Conservation (phyloP, 2,888 invertebrate genomes). For the Norana najaformis region DNA sequence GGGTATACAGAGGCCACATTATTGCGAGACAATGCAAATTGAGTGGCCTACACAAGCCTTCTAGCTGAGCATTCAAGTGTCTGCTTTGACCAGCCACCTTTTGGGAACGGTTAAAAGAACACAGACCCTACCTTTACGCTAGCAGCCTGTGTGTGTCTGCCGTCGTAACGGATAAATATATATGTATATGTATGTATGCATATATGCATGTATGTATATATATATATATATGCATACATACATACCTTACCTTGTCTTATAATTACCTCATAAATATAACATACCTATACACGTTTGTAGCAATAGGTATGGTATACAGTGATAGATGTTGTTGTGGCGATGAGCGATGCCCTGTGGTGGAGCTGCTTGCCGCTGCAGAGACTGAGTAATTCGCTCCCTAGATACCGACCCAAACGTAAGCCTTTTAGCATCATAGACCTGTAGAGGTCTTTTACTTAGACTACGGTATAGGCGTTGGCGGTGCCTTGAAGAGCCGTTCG, state of each 20-base stretch:
- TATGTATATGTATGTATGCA: background rate
- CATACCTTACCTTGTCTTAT: background rate
- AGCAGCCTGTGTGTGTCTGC: background rate
- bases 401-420: no score
- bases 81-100: background rate
- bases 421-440: no score
- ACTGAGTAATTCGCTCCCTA: background rate
- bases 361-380: background rate
- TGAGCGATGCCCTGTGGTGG: background rate
- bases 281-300: background rate
- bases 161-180: background rate
- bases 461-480: background rate
- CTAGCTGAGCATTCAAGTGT: background rate
- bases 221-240: background rate
- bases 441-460: background rate
- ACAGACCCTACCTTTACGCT: background rate
- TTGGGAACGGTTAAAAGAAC: background rate
- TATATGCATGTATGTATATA: background rate
- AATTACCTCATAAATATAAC: background rate
- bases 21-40: no score
- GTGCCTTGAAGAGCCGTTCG: background rate
- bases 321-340: background rate
- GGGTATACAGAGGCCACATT: background rate
- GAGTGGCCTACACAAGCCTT: no score
- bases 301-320: slow-evolving; percentile 10